phyloP scores from a whole-genome alignment of 2,888 invertebrate genomes.

The Lomographa bimaculata region DNA sequence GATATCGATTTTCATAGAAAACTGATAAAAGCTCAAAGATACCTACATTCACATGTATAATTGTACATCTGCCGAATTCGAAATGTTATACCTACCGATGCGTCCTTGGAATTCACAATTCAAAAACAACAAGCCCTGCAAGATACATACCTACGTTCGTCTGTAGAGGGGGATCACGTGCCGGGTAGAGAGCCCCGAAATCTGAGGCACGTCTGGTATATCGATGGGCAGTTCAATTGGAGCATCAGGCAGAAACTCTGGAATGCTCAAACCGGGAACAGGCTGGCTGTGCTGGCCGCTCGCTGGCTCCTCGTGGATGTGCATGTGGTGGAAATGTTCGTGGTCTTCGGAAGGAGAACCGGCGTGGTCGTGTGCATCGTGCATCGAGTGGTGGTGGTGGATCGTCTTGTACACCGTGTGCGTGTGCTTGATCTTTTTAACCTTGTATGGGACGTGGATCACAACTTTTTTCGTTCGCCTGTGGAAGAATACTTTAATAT shows the following conservation, averaged over 20 bases:
- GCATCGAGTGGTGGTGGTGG: constrained; percentile 79
- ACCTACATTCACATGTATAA: too few species aligned
- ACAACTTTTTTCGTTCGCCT: constrained; percentile 86
- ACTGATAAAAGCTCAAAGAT: too few species aligned
- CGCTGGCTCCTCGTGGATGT: constrained; percentile 58
- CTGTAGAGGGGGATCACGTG: constrained; percentile 59
- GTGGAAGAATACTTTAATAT: constrained; percentile 36
- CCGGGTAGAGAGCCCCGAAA: constrained; percentile 47
- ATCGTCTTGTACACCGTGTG: constrained; percentile 89
- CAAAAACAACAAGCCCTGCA: too few species aligned
- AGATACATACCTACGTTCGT: constrained; percentile 44
- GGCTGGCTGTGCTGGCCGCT: constrained; percentile 63
- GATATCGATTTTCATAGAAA: too few species aligned
- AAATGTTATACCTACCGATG: too few species aligned
- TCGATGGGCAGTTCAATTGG: constrained; percentile 53
- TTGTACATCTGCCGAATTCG: too few species aligned
- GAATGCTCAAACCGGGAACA: constrained; percentile 63
- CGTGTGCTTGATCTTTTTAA: constrained; percentile 88
- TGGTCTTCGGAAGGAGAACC: constrained; percentile 65
- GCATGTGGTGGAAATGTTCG: constrained; percentile 78
- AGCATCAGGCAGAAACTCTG: constrained; percentile 70
- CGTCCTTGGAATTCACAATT: too few species aligned
- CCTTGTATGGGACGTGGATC: constrained; percentile 86
- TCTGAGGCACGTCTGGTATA: constrained; percentile 49
- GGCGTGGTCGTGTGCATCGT: constrained; percentile 54